Evolutionary conservation across 2,113 vertebrate genomes (phyloP).

Genomic region (Equus quagga): DNA sequence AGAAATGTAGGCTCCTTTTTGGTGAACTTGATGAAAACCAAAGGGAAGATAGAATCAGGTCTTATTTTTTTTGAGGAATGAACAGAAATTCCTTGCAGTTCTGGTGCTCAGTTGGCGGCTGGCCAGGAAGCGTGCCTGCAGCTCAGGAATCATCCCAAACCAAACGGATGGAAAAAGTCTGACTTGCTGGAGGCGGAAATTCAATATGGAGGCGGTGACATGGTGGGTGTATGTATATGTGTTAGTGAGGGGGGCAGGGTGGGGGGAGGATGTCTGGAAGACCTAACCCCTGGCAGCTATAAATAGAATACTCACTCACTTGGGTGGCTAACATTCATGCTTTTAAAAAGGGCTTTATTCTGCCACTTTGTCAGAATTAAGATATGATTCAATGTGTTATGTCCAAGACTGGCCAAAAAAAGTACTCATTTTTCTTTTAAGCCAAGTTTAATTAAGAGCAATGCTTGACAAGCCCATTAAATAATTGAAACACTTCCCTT

Average conservation of each 20-base stretch:
- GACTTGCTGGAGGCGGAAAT: constrained; percentile 78
- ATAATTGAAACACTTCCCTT: constrained; percentile 48
- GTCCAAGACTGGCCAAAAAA: constrained; percentile 63
- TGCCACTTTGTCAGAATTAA: constrained; percentile 79
- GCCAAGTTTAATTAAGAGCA: constrained; percentile 74
- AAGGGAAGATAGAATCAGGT: background rate
- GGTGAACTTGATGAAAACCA: constrained; percentile 15
- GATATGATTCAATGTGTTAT: constrained; percentile 62
- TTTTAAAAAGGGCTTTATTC: constrained; percentile 77
- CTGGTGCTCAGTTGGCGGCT: constrained; percentile 67
- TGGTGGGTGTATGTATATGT: background rate
- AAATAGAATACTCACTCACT: constrained; percentile 82
- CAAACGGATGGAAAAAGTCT: constrained; percentile 73
- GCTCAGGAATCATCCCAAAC: constrained; percentile 69
- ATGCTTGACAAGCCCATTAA: constrained; percentile 65
- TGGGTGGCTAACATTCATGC: constrained; percentile 72
- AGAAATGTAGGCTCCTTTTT: background rate
- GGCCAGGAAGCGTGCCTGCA: constrained; percentile 64
- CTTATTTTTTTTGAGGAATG: background rate
- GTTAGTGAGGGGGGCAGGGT: background rate
- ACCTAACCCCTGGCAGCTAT: constrained; percentile 75
- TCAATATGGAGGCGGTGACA: constrained; percentile 65
- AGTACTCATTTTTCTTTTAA: constrained; percentile 61
- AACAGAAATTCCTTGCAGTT: background rate
- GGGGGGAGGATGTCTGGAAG: constrained; percentile 72